Evolutionary conservation across 2,113 vertebrate genomes (phyloP), one percentile per base, ranked within the genome.

Genomic region (Octodon degus): DNA sequence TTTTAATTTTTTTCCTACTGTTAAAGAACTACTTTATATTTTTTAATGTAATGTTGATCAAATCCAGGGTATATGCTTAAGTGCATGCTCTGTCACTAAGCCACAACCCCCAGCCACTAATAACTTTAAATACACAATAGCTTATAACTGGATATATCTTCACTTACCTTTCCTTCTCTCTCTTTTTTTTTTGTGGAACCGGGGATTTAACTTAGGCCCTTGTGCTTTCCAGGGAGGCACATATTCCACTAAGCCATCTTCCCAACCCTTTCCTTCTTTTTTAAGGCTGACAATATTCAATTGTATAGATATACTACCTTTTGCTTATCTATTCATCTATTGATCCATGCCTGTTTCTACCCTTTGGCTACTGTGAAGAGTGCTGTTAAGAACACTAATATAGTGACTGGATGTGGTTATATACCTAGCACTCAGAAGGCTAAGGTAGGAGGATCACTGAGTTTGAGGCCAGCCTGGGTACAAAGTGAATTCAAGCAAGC

Each of bases 161-260:
- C 60, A 95, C 58, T 92, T 86, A 95, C 63, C 60, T 43, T 9
- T 77, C 81, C 50, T 62, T 93, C 88, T 63, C n/a, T 63, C 92
- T 95, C 79, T 77, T 43, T 43, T 43, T 43, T 43, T 43, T 43
- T 43, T 2, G 43, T 43, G 43, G 43, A 43, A 43, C 43, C 5
- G 43, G 43, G 43, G 43, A 43, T 43, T 43, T 4, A 43, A 43
- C 43, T 43, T 6, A 43, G 5, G 5, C 43, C 43, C 43, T 43
- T 43, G 43, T 43, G 43, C 43, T 43, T 43, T 4, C 43, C 43
- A 43, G 43, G 43, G 43, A 43, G 6, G 43, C 43, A 43, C 43
- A 5, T 43, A 5, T 6, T 43, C 43, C 43, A 43, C 43, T 43
- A 6, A 43, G 43, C 43, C 43, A 43, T 43, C 43, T 43, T 6